These are phyloP conservation scores for Numenius arquata DNA, from an alignment of 2,113 vertebrate genomes.

Conservation along the genomic window DNA sequence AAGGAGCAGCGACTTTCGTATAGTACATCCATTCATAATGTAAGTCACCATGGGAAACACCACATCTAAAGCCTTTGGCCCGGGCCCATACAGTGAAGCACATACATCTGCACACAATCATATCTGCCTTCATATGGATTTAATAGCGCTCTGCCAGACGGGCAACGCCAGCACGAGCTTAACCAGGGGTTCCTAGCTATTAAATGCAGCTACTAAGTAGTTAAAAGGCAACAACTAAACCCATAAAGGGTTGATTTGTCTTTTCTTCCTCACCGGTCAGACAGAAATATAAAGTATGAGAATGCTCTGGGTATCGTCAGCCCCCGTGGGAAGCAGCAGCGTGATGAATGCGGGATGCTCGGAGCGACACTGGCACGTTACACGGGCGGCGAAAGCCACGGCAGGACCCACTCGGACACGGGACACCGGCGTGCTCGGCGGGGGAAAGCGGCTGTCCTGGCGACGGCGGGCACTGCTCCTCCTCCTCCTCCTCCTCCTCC, in stretches of 20 bases:
- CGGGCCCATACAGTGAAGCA: slow-evolving; percentile 70
- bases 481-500: background rate
- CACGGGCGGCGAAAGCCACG: slow-evolving; percentile 52
- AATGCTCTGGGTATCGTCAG: slow-evolving; percentile 61
- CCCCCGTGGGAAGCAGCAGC: slow-evolving; percentile 44
- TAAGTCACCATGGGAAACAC: slow-evolving; percentile 79
- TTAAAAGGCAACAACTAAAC: slow-evolving; percentile 78
- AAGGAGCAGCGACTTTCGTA: slow-evolving; percentile 75
- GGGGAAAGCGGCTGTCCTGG: background rate
- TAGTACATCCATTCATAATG: slow-evolving; percentile 81
- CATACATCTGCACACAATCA: slow-evolving; percentile 82
- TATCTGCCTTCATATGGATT: slow-evolving; percentile 81
- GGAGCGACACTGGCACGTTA: slow-evolving; percentile 48
- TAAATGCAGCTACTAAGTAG: slow-evolving; percentile 79
- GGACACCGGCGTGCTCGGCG: background rate
- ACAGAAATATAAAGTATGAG: slow-evolving; percentile 71
- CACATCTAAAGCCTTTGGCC: slow-evolving; percentile 77
- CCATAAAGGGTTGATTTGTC: slow-evolving; percentile 62
- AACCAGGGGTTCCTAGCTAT: slow-evolving; percentile 76
- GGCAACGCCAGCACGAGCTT: slow-evolving; percentile 76
- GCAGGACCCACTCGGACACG: slow-evolving; percentile 32
- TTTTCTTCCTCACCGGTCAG: slow-evolving; percentile 52
- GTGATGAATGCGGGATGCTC: slow-evolving; percentile 23
- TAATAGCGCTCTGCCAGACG: slow-evolving; percentile 77
- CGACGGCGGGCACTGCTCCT: background rate